These are phyloP conservation scores for Frankliniella intonsa DNA, from an alignment of 2,888 invertebrate genomes.

Conservation along the genomic window DNA sequence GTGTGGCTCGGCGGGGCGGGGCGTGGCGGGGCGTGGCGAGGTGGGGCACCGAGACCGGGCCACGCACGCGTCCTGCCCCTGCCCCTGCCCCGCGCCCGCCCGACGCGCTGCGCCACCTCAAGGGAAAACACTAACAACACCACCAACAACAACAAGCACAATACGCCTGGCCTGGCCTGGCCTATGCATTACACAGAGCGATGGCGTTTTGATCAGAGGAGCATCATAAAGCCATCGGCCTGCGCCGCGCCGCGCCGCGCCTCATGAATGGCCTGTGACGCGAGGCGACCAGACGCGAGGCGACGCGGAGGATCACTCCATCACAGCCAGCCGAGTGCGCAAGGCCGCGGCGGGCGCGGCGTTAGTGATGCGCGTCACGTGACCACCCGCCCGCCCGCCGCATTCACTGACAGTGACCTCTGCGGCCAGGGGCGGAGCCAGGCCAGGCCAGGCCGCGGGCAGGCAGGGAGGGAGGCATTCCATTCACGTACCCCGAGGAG, in stretches of 20 bases:
- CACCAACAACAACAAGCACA: no score
- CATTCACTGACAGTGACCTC: conserved; percentile 12
- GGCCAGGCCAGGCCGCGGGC: no score
- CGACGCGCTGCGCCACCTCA: neutral
- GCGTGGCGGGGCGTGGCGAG: neutral
- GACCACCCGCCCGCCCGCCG: neutral
- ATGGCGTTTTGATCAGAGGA: no score
- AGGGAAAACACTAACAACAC: neutral
- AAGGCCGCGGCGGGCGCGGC: conserved; percentile 2
- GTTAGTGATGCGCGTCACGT: conserved; percentile 4
- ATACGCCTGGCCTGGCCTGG: no score
- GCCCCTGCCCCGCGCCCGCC: neutral
- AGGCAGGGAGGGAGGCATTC: no score
- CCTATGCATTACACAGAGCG: no score
- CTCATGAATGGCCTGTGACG: neutral
- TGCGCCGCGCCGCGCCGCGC: neutral
- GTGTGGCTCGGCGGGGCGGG: neutral
- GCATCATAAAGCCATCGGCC: no score
- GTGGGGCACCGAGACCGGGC: neutral
- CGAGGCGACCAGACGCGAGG: neutral
- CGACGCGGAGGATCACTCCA: neutral
- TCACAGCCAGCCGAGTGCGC: neutral
- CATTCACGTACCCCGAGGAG: no score
- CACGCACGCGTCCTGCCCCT: neutral
- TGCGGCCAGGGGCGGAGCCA: neutral